phyloP scores from a whole-genome alignment of 1,140 invertebrate species.

The Drosophila varians region DNA sequence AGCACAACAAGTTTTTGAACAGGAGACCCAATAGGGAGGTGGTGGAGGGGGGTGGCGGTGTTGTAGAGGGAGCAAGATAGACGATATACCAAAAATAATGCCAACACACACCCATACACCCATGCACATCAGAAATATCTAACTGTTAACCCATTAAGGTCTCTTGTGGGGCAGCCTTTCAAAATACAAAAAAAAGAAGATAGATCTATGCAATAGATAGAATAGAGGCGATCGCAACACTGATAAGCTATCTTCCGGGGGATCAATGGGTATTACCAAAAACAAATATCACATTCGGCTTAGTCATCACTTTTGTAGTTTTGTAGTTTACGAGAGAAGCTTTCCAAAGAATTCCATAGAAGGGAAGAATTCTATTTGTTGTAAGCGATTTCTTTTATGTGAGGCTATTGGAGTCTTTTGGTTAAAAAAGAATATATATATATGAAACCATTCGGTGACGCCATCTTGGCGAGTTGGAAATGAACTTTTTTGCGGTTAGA shows the following conservation, averaged over 20 bases:
- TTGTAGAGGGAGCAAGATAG: background rate
- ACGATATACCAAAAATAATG: constrained; percentile 32
- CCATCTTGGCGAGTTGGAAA: background rate
- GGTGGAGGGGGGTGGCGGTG: background rate
- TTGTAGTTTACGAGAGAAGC: too few species aligned
- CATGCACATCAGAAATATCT: constrained; percentile 26
- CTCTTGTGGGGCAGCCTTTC: constrained; percentile 7
- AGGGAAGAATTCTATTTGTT: too few species aligned
- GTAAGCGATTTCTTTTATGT: too few species aligned
- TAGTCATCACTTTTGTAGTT: too few species aligned
- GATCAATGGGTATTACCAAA: background rate
- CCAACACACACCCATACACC: constrained; percentile 29
- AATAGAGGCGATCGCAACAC: constrained; percentile 1
- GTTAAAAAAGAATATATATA: too few species aligned
- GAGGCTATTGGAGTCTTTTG: too few species aligned
- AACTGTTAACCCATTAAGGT: constrained; percentile 56
- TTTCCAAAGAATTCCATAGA: too few species aligned
- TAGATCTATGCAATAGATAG: constrained; percentile 21
- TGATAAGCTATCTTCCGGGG: background rate
- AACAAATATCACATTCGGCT: too few species aligned
- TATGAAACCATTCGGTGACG: background rate
- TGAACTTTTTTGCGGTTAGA: background rate
- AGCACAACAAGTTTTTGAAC: constrained; percentile 76
- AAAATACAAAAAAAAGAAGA: constrained; percentile 8
- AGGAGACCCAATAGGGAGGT: constrained; percentile 27